phyloP scores from a whole-genome alignment of 2,888 invertebrate genomes.

The Meiosimyza platycephala region DNA sequence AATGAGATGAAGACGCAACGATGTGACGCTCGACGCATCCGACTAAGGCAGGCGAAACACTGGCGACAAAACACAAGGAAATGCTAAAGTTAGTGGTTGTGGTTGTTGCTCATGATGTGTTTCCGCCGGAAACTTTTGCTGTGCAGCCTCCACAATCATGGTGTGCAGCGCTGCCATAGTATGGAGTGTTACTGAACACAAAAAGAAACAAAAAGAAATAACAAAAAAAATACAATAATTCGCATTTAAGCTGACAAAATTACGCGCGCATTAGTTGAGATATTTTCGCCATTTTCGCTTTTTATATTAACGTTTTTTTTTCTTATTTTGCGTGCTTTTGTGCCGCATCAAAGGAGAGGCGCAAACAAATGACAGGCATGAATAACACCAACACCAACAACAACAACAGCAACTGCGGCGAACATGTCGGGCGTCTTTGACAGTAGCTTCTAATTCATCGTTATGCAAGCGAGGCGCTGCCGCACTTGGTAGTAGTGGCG shows the following conservation, averaged over 20 bases:
- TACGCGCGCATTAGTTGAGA: constrained; percentile 18
- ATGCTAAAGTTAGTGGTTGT: constrained; percentile 21
- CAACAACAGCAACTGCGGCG: too few relatives aligned
- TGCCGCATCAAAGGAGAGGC: neutral
- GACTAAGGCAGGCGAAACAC: constrained; percentile 1
- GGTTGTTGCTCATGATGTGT: constrained; percentile 2
- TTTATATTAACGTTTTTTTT: neutral
- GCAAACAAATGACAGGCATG: constrained; percentile 4
- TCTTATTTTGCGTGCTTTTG: neutral
- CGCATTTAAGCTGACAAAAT: constrained; percentile 18
- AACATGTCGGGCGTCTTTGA: neutral
- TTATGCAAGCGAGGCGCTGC: too few relatives aligned
- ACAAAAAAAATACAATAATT: constrained; percentile 14
- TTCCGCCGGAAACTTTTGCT: constrained; percentile 18
- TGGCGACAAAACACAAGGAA: constrained; percentile 1
- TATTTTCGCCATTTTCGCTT: constrained; percentile 21
- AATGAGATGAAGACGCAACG: neutral
- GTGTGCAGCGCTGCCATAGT: neutral
- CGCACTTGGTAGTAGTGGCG: too few relatives aligned
- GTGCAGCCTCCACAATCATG: neutral
- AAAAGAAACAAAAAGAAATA: neutral
- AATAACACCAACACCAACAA: neutral
- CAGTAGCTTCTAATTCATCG: neutral
- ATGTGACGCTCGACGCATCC: neutral
- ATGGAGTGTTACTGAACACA: neutral